Percentiles rank a stretch among this genome's conserved stretches.
Evolutionary conservation across 2,113 vertebrate species (phyloP).

Genomic region (Zosterops borbonicus): DNA sequence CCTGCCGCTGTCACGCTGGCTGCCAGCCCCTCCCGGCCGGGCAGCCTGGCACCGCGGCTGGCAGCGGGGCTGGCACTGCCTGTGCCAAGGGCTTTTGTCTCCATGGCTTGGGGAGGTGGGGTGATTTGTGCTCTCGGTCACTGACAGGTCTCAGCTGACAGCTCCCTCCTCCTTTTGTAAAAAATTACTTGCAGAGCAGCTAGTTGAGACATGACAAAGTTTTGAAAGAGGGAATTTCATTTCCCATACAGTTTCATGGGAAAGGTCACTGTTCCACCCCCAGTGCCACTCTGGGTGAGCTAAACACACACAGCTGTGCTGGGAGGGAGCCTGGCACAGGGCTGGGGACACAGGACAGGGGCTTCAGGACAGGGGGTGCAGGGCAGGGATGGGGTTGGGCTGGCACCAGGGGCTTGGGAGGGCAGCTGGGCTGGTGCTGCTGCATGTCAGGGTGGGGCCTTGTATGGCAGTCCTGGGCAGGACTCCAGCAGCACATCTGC

Average conservation of each 20-base stretch:
- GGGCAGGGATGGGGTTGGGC: not conserved
- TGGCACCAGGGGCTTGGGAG: not conserved
- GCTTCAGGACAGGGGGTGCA: not conserved
- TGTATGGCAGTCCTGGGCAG: not conserved
- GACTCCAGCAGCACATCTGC: not conserved
- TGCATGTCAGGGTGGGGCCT: not conserved
- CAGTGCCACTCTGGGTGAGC: conserved; percentile 2
- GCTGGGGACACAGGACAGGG: not conserved
- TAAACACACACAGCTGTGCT: conserved; percentile 15
- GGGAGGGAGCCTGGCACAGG: not conserved
- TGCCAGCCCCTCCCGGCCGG: not conserved
- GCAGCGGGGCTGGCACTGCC: not conserved
- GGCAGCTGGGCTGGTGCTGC: not conserved
- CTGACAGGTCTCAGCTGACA: conserved; percentile 66
- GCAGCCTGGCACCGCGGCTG: not conserved
- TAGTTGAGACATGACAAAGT: conserved; percentile 71
- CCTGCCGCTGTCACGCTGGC: not conserved
- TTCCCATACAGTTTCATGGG: conserved; percentile 23
- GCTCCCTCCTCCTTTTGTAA: conserved; percentile 58
- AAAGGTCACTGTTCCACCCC: conserved; percentile 38
- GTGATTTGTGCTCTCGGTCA: conserved; percentile 42
- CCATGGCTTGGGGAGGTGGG: not conserved
- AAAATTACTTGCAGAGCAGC: conserved; percentile 44
- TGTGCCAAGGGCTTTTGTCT: conserved; percentile 16
- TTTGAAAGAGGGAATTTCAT: conserved; percentile 67